These are phyloP conservation scores for Lepidurus arcticus DNA, from an alignment of 1,140 invertebrate species.

Conservation along the genomic window DNA sequence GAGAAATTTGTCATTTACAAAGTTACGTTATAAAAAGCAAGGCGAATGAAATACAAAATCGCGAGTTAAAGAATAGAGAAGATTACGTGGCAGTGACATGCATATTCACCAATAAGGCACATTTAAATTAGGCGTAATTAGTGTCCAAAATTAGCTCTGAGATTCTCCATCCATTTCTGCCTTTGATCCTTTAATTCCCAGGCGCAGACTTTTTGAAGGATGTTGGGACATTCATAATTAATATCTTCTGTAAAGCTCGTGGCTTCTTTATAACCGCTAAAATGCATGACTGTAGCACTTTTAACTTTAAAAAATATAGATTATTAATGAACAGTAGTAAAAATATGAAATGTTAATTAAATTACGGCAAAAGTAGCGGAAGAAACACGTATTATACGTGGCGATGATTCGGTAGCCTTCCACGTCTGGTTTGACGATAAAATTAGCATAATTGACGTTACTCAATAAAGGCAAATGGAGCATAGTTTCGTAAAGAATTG, in stretches of 20 bases:
- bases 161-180: constrained; percentile 11
- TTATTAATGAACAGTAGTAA: neutral
- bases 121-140: neutral
- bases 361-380: constrained; percentile 33
- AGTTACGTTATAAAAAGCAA: too few relatives aligned
- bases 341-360: neutral
- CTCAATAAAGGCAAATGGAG: constrained; percentile 31
- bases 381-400: constrained; percentile 34
- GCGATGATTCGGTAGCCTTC: constrained; percentile 29
- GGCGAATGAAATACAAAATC: too few relatives aligned
- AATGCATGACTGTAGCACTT: neutral
- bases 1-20: too few relatives aligned
- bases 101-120: too few relatives aligned
- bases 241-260: neutral
- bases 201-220: neutral
- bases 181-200: neutral
- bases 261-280: neutral
- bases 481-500: constrained; percentile 34
- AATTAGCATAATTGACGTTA: constrained; percentile 33
- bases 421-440: constrained; percentile 32
- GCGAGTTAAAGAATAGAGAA: too few relatives aligned
- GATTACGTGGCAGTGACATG: too few relatives aligned
- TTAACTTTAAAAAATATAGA: neutral
- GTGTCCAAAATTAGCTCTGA: neutral
- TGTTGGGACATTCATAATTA: neutral